phyloP scores from a whole-genome alignment of 2,113 vertebrate genomes.

The Malurus elegans region DNA sequence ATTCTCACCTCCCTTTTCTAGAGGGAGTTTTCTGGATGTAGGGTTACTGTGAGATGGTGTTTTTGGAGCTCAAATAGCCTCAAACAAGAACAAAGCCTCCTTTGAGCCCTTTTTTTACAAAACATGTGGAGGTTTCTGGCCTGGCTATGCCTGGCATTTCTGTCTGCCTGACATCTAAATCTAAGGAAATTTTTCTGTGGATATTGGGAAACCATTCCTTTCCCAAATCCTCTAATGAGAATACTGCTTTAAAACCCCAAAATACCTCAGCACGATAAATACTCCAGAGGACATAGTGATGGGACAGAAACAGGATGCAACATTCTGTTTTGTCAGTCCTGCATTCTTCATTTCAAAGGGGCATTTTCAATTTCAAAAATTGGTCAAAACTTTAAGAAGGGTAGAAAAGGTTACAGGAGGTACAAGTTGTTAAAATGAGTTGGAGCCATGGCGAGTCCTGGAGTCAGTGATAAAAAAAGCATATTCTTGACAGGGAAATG shows the following conservation, averaged over 20 bases:
- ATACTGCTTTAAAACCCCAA: background rate
- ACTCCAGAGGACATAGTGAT: background rate
- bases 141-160: background rate
- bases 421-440: background rate
- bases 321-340: background rate
- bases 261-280: background rate
- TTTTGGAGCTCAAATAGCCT: background rate
- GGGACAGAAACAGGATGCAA: background rate
- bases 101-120: background rate
- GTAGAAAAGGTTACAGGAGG: background rate
- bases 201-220: background rate
- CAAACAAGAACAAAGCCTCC: background rate
- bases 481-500: background rate
- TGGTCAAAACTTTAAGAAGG: background rate
- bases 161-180: background rate
- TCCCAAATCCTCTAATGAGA: background rate
- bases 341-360: background rate
- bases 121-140: background rate
- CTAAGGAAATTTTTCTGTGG: background rate
- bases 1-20: background rate
- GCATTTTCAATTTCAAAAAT: background rate
- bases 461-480: background rate
- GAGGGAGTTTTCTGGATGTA: background rate
- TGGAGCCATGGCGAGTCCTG: background rate
- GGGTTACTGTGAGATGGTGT: background rate